Percentiles rank a stretch among this genome's conserved stretches.
Conservation (phyloP, 2,797 vertebrate genomes). For the Mus spretus region DNA sequence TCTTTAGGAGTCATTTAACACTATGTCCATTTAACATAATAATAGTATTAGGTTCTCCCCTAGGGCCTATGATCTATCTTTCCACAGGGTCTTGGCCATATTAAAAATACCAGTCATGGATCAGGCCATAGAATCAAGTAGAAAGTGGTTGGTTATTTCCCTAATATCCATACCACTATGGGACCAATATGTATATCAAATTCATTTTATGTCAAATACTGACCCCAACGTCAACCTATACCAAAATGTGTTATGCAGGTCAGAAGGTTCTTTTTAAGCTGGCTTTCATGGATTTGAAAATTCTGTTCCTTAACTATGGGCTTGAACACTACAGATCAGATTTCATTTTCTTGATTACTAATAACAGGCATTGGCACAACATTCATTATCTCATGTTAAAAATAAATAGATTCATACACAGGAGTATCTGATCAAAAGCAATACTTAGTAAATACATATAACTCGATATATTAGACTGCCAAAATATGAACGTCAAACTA, state of each 20-base stretch:
- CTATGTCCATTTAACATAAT: background rate
- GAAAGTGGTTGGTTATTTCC: background rate
- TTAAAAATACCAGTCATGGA: background rate
- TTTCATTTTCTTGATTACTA: conserved; percentile 20
- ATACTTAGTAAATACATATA: background rate
- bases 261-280: background rate
- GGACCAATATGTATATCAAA: background rate
- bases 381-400: conserved; percentile 13
- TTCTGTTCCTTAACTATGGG: background rate
- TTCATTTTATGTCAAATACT: background rate
- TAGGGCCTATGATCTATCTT: background rate
- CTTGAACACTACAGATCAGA: background rate
- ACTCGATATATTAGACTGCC: background rate
- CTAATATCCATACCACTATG: background rate
- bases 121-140: background rate
- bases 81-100: background rate
- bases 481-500: background rate
- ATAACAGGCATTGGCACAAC: background rate
- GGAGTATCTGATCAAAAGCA: background rate
- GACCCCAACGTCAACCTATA: background rate
- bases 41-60: background rate
- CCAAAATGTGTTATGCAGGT: background rate
- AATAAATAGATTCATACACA: background rate
- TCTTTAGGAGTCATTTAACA: background rate
- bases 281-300: conserved; percentile 2